Conservation (phyloP, 2,797 vertebrate genomes). For the Hafferia zeledoni region DNA sequence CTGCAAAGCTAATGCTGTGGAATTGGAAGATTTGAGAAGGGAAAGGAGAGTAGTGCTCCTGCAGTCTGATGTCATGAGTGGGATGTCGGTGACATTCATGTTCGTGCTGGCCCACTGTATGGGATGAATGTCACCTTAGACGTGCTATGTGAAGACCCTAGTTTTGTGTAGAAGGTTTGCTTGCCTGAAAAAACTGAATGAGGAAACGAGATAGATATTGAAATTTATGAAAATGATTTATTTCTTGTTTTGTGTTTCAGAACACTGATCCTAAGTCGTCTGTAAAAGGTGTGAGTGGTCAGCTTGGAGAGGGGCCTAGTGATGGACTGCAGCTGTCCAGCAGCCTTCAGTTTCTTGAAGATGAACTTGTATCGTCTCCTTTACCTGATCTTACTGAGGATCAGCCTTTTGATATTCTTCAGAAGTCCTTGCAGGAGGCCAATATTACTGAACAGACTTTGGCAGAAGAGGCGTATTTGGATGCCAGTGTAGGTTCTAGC, state of each 20-base stretch:
- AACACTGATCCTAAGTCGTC: constrained; percentile 85
- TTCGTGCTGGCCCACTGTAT: neutral
- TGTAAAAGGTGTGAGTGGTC: constrained; percentile 88
- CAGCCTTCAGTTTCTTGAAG: constrained; percentile 96
- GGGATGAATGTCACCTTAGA: neutral
- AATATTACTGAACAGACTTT: constrained; percentile 98
- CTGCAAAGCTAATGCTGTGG: neutral
- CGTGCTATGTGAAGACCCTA: neutral
- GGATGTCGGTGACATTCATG: neutral
- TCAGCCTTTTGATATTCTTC: constrained; percentile 98
- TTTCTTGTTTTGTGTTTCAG: constrained; percentile 72
- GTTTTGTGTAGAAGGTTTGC: neutral
- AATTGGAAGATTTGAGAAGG: neutral
- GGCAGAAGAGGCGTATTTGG: constrained; percentile 96
- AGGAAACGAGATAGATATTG: neutral
- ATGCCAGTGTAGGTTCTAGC: constrained; percentile 88
- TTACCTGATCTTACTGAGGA: constrained; percentile 92
- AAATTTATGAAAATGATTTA: neutral
- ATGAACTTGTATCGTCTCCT: constrained; percentile 91
- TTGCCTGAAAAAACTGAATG: neutral
- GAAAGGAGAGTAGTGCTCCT: neutral
- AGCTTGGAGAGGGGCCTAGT: constrained; percentile 87
- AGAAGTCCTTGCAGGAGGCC: constrained; percentile 97
- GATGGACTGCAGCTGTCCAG: constrained; percentile 92
- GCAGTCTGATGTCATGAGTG: neutral